Evolutionary conservation across 1,140 invertebrate species (phyloP), one percentile per base, ranked within the genome.

Genomic region (Ctenoplectra terminalis): DNA sequence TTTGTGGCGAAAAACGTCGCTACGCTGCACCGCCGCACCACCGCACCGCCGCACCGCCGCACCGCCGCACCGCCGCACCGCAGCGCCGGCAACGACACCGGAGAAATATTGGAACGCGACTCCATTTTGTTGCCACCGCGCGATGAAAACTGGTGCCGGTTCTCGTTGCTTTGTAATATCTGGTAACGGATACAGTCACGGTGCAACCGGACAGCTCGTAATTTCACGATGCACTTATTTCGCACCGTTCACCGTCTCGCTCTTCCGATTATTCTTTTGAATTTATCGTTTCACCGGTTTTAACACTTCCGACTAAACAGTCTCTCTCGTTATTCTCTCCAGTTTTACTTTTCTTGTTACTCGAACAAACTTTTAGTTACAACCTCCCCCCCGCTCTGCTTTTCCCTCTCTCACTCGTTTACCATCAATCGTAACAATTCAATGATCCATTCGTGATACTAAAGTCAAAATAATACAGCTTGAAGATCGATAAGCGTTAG

Each of bases 61-160:
- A n/a, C n/a, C n/a, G n/a, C n/a, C n/a, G n/a, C n/a, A n/a, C n/a
- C n/a, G n/a, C n/a, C n/a, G n/a, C n/a, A n/a, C n/a, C 40, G 20
- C 20, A 20, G 9, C 7, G 48, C 7, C 66, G 54, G 43, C 15
- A 71, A 61, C 66, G n/a, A 29, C 37, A 48, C 17, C 40, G 15
- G n/a, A 74, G 58, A 74, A 80, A 80, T 80, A 81, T 80, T 64
- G 60, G 70, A 20, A 46, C 40, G 70, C 70, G 70, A 34, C 69
- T 80, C 56, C 60, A 74, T 74, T 80, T 74, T 29, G 52, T 58
- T 40, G 31, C 26, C n/a, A n/a, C 29, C 23, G 34, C 26, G 29
- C 54, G 66, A 71, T 69, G 50, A 64, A 54, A 67, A 17, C 50
- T 26, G 31, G 56, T 43, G 29, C 23, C 29, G 40, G 63, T 7